A percentile compares a stretch with the other conserved stretches of the same genome.
phyloP scores from a whole-genome alignment of 2,797 vertebrate genomes.

The Sebastes vulpes region DNA sequence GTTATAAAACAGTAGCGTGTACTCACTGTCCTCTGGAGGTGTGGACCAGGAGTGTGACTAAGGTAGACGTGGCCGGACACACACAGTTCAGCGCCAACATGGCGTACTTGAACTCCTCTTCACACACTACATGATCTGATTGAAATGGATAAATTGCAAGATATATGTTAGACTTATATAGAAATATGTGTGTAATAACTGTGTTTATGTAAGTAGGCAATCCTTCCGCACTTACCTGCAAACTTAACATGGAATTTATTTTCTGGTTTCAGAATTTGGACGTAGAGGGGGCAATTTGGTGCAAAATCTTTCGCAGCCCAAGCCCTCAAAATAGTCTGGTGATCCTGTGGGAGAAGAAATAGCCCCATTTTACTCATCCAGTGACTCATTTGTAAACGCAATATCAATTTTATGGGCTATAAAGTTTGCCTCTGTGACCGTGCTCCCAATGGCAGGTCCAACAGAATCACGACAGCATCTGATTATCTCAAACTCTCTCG shows the following conservation, averaged over 20 bases:
- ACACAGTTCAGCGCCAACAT: conserved; percentile 99
- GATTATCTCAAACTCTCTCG: conserved; percentile 1
- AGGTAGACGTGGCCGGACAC: conserved; percentile 97
- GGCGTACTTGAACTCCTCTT: conserved; percentile 99
- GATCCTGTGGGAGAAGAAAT: conserved; percentile 87
- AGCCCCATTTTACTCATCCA: not conserved
- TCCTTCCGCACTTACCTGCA: conserved; percentile 88
- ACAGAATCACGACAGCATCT: not conserved
- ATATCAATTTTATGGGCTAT: conserved; percentile 30
- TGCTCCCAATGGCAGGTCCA: not conserved
- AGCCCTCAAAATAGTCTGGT: conserved; percentile 98
- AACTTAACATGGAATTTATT: conserved; percentile 99
- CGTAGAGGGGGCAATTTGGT: conserved; percentile 97
- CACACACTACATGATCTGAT: conserved; percentile 97
- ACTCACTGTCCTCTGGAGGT: conserved; percentile 99
- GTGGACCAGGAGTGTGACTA: conserved; percentile 97
- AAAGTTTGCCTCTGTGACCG: conserved; percentile 7
- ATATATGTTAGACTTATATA: not conserved
- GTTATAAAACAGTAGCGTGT: not conserved
- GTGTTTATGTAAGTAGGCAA: not conserved
- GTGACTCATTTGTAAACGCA: conserved; percentile 15
- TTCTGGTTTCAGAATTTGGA: conserved; percentile 98
- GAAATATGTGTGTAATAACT: not conserved
- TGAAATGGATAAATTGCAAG: not conserved
- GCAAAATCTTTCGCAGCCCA: conserved; percentile 99